Evolutionary conservation across 2,797 vertebrate species (phyloP).

Genomic region (Rhynchotus rufescens): DNA sequence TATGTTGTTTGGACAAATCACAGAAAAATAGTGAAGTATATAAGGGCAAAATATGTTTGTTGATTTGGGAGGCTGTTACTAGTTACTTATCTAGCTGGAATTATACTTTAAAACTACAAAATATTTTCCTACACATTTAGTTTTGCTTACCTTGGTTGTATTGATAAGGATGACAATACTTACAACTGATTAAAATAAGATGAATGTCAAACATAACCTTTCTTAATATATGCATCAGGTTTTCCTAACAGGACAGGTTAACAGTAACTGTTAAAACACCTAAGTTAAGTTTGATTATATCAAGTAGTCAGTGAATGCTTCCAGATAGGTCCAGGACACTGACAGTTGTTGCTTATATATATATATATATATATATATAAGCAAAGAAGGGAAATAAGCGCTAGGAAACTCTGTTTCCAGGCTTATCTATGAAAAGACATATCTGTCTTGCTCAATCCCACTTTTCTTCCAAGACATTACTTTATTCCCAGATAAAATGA

Average conservation of each 20-base stretch:
- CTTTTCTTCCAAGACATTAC: not conserved
- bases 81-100: not conserved
- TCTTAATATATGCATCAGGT: not conserved
- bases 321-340: not conserved
- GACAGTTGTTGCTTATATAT: not conserved
- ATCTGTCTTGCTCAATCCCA: not conserved
- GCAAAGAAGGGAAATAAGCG: too few relatives aligned
- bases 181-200: not conserved
- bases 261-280: not conserved
- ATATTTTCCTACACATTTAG: not conserved
- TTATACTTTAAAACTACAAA: not conserved
- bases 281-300: not conserved
- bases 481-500: not conserved
- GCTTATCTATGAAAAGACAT: not conserved
- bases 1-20: not conserved
- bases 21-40: not conserved
- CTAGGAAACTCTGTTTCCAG: not conserved
- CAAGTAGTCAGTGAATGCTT: not conserved
- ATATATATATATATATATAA: too few relatives aligned
- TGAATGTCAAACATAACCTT: fast-evolving
- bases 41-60: not conserved
- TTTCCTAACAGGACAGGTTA: not conserved
- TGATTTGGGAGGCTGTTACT: not conserved
- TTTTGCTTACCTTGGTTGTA: not conserved
- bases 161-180: not conserved